Evolutionary conservation across 2,888 invertebrate genomes (phyloP).

Genomic region (Cheilosia impressa): DNA sequence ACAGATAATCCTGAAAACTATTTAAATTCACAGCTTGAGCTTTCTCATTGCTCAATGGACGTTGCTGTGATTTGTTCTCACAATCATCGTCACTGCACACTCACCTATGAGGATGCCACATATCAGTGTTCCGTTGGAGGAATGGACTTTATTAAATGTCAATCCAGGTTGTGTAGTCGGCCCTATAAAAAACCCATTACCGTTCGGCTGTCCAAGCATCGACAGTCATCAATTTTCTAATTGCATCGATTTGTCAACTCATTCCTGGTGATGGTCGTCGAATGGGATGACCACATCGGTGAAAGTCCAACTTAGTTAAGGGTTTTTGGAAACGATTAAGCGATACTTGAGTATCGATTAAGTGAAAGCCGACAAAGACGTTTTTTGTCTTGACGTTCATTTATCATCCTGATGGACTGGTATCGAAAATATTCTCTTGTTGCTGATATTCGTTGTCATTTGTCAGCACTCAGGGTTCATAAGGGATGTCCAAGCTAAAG

Average conservation of each 20-base stretch:
- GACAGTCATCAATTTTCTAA: slow-evolving; percentile 69
- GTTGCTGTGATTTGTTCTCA: slow-evolving; percentile 51
- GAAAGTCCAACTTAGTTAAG: slow-evolving; percentile 44
- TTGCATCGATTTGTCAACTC: slow-evolving; percentile 61
- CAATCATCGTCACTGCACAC: slow-evolving; percentile 11
- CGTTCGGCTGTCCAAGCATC: slow-evolving; percentile 58
- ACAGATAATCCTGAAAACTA: slow-evolving; percentile 63
- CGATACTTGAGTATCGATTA: slow-evolving; percentile 57
- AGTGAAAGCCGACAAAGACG: slow-evolving; percentile 46
- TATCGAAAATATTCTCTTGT: slow-evolving; percentile 9
- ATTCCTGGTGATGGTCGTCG: slow-evolving; percentile 5
- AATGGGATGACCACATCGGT: slow-evolving; percentile 32
- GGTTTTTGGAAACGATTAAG: slow-evolving; percentile 52
- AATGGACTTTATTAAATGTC: slow-evolving; percentile 17
- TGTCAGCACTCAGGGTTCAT: neutral
- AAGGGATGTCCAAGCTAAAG: slow-evolving; percentile 1
- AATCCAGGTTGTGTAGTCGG: slow-evolving; percentile 10
- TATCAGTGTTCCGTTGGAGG: neutral
- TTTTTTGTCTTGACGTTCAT: slow-evolving; percentile 36
- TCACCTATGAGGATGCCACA: slow-evolving; percentile 3
- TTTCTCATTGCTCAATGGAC: slow-evolving; percentile 18
- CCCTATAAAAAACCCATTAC: slow-evolving; percentile 35
- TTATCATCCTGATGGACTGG: slow-evolving; percentile 45
- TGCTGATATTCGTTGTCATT: neutral
- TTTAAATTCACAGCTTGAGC: slow-evolving; percentile 74